These are phyloP conservation scores for Coregonus suidteri DNA, from an alignment of 2,797 vertebrate genomes.

Conservation along the genomic window DNA sequence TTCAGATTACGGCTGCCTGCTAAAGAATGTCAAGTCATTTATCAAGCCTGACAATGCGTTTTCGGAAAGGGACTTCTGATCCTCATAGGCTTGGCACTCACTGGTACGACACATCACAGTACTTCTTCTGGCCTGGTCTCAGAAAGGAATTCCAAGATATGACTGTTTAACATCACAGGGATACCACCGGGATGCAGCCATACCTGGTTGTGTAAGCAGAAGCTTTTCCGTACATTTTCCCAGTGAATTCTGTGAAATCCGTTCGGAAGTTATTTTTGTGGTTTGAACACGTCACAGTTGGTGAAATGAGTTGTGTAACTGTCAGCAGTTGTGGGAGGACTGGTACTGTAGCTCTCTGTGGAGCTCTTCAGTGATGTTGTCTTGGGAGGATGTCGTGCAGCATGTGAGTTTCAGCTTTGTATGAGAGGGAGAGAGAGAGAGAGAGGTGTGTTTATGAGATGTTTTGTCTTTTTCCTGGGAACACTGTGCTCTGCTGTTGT, in stretches of 20 bases:
- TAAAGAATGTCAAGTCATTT: conserved; percentile 22
- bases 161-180: background rate
- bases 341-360: background rate
- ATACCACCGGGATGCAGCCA: background rate
- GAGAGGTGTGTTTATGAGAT: conserved; percentile 8
- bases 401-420: too few relatives aligned
- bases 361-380: background rate
- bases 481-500: too few relatives aligned
- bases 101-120: conserved; percentile 9
- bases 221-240: background rate
- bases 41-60: conserved; percentile 16
- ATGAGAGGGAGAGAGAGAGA: background rate
- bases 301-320: background rate
- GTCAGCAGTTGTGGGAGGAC: background rate
- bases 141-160: background rate
- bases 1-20: conserved; percentile 6
- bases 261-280: background rate
- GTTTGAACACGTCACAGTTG: background rate
- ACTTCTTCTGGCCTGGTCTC: background rate
- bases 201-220: background rate
- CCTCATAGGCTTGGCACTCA: conserved; percentile 22
- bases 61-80: conserved; percentile 17
- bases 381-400: background rate
- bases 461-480: too few relatives aligned
- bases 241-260: background rate